phyloP scores from a whole-genome alignment of 1,140 invertebrate genomes.

The Lethocerus indicus region DNA sequence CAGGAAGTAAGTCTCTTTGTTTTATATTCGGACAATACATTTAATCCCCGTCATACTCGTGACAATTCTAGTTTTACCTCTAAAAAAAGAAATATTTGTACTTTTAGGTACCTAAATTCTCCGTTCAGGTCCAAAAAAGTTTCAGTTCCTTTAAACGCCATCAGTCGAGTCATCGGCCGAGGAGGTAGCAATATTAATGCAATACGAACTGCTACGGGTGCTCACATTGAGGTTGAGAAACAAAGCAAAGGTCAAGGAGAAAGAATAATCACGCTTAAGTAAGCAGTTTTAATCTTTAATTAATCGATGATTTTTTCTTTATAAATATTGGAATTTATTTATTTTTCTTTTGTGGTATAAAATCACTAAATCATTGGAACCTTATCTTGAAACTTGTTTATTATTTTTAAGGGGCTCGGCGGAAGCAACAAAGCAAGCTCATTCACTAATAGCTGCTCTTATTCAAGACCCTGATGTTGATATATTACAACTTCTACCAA shows the following conservation, averaged over 20 bases:
- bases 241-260: constrained; percentile 87
- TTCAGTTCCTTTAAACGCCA: constrained; percentile 83
- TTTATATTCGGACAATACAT: not conserved
- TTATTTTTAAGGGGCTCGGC: constrained; percentile 50
- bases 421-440: constrained; percentile 80
- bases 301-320: not conserved
- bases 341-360: too few relatives aligned
- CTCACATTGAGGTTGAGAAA: constrained; percentile 96
- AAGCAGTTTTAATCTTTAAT: constrained; percentile 22
- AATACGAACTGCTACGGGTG: constrained; percentile 82
- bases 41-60: not conserved
- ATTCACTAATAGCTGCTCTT: constrained; percentile 65
- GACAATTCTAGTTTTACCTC: not conserved
- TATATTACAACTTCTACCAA: constrained; percentile 63
- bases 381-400: not conserved
- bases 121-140: constrained; percentile 54
- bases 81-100: constrained; percentile 2
- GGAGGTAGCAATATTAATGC: constrained; percentile 95
- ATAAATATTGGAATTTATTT: not conserved
- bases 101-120: constrained; percentile 24
- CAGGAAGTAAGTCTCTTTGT: constrained; percentile 39
- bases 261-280: constrained; percentile 88
- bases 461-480: constrained; percentile 90
- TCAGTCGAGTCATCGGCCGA: constrained; percentile 87
- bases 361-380: not conserved